These are phyloP conservation scores for Ellobium chinense DNA, from an alignment of 2,888 invertebrate genomes.

Conservation along the genomic window DNA sequence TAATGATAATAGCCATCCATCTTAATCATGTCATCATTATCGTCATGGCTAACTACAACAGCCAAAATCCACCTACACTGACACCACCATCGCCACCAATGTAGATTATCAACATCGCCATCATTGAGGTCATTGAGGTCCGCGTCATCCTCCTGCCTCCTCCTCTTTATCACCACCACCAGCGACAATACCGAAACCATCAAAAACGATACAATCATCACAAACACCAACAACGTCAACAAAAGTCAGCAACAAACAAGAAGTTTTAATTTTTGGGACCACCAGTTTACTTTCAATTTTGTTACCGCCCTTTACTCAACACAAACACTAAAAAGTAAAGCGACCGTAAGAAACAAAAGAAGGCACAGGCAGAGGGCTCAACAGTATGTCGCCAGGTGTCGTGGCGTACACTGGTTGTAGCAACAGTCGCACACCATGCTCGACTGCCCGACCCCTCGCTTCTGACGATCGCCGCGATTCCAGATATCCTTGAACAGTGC, in stretches of 20 bases:
- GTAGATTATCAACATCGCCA: neutral
- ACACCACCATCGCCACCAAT: neutral
- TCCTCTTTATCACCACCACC: neutral
- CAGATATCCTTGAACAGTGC: neutral
- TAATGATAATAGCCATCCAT: too few species aligned
- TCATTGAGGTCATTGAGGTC: neutral
- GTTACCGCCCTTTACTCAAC: too few species aligned
- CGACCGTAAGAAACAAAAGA: too few species aligned
- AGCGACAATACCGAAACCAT: neutral
- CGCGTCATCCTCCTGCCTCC: too few species aligned
- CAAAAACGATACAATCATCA: neutral
- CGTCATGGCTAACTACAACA: too few species aligned
- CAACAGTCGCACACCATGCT: conserved; percentile 51
- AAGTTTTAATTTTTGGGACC: too few species aligned
- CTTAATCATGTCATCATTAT: too few species aligned
- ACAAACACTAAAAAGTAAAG: too few species aligned
- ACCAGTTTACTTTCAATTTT: too few species aligned
- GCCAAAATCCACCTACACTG: neutral
- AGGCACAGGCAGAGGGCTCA: too few species aligned
- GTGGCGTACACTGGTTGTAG: conserved; percentile 44
- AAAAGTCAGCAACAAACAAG: too few species aligned
- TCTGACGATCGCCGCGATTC: neutral
- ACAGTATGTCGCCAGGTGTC: conserved; percentile 44
- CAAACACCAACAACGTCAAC: neutral
- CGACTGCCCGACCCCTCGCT: neutral